Evolutionary conservation across 2,113 vertebrate species (phyloP), one percentile per base, ranked within the genome.

Genomic region (Puffinus mauretanicus): DNA sequence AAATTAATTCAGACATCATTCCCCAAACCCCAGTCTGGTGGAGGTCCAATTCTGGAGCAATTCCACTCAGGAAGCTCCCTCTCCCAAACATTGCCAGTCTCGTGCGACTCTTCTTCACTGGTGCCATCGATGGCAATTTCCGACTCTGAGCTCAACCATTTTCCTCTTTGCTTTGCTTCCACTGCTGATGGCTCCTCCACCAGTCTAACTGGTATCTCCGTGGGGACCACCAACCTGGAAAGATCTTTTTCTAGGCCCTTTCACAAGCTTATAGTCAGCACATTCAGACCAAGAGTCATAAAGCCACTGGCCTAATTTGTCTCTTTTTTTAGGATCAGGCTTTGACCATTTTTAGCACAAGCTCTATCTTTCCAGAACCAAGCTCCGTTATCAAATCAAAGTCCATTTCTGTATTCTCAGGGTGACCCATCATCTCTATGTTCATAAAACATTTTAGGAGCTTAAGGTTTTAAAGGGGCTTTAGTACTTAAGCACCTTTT

Each of bases 401-500:
- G 40, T 47, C 76, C 34, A 38, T 88, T 90, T 86, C 66, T 40
- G 0, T 81, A 34, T 58, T 88, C 38, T 82, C 40, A 65, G 58
- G 18, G 16, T 83, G 58, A 92, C 36, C 57, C 34, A 47, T 52
- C 30, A 54, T 34, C 18, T 60, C 58, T 79, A 5, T 36, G 24
- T 76, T 90, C 57, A 40, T 82, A 86, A 92, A 85, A 86, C 29
- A 40, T 77, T 93, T 90, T 73, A 90, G 38, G 19, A 90, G 66
- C 67, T 93, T 83, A 93, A 90, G 30, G 54, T 61, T 92, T 92
- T 92, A 95, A 65, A 83, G 0, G 5, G 32, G 27, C 2, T 86
- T 97, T 94, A 86, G 46, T 66, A 67, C 46, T 90, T 94, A 86
- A 88, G 13, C 34, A 92, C 14, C 19, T 86, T 93, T 92, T 95